Conservation (phyloP, 2,797 vertebrate genomes). For the Enteromius afrohamiltoni region DNA sequence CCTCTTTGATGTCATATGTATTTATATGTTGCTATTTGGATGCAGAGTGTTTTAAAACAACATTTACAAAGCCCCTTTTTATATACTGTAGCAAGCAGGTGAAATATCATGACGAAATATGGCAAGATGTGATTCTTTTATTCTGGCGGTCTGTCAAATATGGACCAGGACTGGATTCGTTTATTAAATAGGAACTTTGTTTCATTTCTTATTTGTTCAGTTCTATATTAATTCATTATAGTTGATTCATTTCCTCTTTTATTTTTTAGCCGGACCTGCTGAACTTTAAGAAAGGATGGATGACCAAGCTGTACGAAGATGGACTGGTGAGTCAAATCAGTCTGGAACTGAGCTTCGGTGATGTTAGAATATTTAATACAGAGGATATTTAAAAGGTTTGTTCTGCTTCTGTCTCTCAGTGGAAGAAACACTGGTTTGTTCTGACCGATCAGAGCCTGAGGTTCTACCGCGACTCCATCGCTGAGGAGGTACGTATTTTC, state of each 20-base stretch:
- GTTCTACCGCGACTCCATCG: constrained; percentile 94
- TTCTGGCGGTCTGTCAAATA: neutral
- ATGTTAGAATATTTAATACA: neutral
- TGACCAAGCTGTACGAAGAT: constrained; percentile 96
- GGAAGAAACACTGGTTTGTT: constrained; percentile 99
- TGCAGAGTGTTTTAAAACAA: neutral
- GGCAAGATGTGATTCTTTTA: neutral
- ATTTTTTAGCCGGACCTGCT: constrained; percentile 88
- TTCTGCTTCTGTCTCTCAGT: constrained; percentile 74
- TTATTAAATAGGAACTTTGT: neutral
- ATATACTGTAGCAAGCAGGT: neutral
- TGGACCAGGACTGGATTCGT: neutral
- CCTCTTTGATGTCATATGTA: neutral
- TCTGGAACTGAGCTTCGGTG: neutral
- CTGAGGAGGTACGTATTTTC: constrained; percentile 87
- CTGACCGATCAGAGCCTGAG: constrained; percentile 93
- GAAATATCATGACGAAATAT: neutral
- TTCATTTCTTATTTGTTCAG: too few species aligned
- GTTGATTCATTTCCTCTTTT: neutral
- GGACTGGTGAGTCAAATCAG: constrained; percentile 84
- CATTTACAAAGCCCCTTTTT: neutral
- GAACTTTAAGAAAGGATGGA: constrained; percentile 99
- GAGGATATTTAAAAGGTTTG: neutral
- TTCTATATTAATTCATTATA: neutral
- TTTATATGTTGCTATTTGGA: neutral